phyloP scores from a whole-genome alignment of 2,797 vertebrate genomes.

The Selene dorsalis region DNA sequence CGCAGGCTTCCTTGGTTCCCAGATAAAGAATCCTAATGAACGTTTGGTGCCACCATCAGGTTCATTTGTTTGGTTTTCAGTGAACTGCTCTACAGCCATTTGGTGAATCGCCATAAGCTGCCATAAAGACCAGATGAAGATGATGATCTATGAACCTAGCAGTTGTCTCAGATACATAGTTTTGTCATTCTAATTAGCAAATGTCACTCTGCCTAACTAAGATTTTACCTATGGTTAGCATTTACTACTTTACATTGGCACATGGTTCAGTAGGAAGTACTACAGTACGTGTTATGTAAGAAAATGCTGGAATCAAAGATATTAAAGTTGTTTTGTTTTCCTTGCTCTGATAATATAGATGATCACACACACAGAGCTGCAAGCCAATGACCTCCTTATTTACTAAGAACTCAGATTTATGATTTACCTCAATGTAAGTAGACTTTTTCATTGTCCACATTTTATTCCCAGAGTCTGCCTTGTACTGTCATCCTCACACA shows the following conservation, averaged over 20 bases:
- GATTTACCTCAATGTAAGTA: neutral
- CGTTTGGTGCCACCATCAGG: no score
- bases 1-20: no score
- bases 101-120: no score
- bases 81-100: no score
- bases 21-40: no score
- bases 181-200: neutral
- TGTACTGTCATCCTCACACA: slow-evolving; percentile 4
- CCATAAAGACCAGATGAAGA: no score
- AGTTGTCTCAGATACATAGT: no score
- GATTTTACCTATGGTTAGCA: neutral
- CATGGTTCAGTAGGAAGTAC: neutral
- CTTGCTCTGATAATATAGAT: neutral
- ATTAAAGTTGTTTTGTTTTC: neutral
- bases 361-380: neutral
- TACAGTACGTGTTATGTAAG: no score
- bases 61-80: no score
- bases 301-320: neutral
- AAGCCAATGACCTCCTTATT: neutral
- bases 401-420: neutral
- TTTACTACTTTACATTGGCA: neutral
- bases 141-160: no score
- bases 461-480: neutral
- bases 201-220: neutral
- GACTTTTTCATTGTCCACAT: slow-evolving; percentile 11